phyloP scores from a whole-genome alignment of 92 coral and sea anemone species.

The Porites evermanni region DNA sequence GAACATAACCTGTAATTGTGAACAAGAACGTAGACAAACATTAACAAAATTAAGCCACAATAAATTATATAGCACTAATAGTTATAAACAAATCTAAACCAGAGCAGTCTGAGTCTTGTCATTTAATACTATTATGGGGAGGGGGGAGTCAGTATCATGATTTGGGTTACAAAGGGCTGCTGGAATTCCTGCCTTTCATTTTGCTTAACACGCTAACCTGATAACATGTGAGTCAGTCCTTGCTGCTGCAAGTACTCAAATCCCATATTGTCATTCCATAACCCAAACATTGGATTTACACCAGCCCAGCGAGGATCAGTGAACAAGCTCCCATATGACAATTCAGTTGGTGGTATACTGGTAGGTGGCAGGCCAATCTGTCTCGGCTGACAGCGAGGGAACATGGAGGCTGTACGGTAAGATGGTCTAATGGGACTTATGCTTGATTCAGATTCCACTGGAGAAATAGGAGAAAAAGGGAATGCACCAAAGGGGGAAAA shows the following conservation, averaged over 20 bases:
- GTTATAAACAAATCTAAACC: too few relatives aligned
- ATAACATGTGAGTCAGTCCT: slow-evolving; percentile 30
- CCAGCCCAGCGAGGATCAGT: slow-evolving; percentile 93
- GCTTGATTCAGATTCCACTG: slow-evolving; percentile 76
- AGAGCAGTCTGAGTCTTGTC: too few relatives aligned
- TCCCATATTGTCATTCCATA: slow-evolving; percentile 73
- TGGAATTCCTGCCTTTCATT: too few relatives aligned
- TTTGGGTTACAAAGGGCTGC: too few relatives aligned
- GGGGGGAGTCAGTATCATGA: too few relatives aligned
- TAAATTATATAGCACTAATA: too few relatives aligned
- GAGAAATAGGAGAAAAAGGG: slow-evolving; percentile 89
- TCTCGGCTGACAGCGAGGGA: slow-evolving; percentile 48
- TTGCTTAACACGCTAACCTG: slow-evolving; percentile 24
- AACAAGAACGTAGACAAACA: too few relatives aligned
- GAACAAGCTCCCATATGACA: slow-evolving; percentile 64
- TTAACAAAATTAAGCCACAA: too few relatives aligned
- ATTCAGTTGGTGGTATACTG: slow-evolving; percentile 39
- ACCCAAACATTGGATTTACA: slow-evolving; percentile 68
- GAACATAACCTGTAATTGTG: too few relatives aligned
- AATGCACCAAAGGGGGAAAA: slow-evolving; percentile 77
- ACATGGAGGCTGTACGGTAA: slow-evolving; percentile 68
- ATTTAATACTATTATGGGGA: too few relatives aligned
- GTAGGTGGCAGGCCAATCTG: slow-evolving; percentile 49
- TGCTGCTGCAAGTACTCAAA: slow-evolving; percentile 68
- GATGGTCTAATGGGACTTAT: slow-evolving; percentile 82